Base-by-base conservation (phyloP, 2,888 invertebrate genomes). In the Sicus ferrugineus region DNA sequence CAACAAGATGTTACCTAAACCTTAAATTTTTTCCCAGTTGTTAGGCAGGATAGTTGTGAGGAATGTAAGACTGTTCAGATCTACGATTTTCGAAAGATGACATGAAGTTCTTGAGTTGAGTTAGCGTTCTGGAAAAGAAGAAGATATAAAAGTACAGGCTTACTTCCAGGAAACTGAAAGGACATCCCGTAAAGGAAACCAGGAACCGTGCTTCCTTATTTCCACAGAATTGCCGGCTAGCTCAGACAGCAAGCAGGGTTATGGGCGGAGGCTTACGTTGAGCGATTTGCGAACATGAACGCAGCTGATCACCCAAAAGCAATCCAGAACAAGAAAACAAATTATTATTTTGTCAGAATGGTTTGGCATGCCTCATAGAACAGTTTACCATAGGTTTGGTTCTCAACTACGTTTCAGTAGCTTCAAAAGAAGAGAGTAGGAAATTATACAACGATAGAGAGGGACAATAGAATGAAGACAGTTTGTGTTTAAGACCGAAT, bases 251-350 rank as follows among this genome's bases (percentile, higher is more conserved):
- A 23, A 9, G 2, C 14, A 19, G 11, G 21, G 50, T 23, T 9
- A 28, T 54, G 54, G 54, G 54, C 54, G 54, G 23, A 3, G 21
- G 54, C 54, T 28, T 54, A 9, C 54, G 26, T 54, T 54, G 54
- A 16, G 54, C 42, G 42, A 14, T 34, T 1, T 34, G 34, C 34
- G 9, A 42, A 42, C n/a, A n/a, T n/a, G n/a, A n/a, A n/a, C n/a
- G n/a, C n/a, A n/a, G n/a, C n/a, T n/a, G n/a, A n/a, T n/a, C n/a
- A n/a, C n/a, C n/a, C n/a, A n/a, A n/a, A n/a, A n/a, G n/a, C n/a
- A n/a, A n/a, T n/a, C n/a, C n/a, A n/a, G n/a, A n/a, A n/a, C n/a
- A n/a, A n/a, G n/a, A n/a, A n/a, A n/a, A n/a, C n/a, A n/a, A n/a
- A n/a, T n/a, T n/a, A n/a, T n/a, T n/a, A n/a, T n/a, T n/a, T n/a